Conservation (phyloP, 2,113 vertebrate species). For the Neolamprologus fasciatus region DNA sequence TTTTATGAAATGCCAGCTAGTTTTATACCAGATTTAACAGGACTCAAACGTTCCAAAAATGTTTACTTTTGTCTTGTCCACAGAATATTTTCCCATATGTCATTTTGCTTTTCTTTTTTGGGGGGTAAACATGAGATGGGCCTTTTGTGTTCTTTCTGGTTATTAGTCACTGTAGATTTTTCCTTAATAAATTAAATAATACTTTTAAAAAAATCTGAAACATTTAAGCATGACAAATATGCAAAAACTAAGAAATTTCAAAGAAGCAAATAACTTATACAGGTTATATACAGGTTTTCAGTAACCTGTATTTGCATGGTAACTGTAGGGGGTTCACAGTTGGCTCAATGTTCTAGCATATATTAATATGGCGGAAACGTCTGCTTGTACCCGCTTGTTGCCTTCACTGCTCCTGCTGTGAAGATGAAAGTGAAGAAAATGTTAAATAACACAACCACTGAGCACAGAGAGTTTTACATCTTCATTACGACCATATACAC, state of each 20-base stretch:
- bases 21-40: neutral
- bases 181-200: neutral
- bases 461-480: neutral
- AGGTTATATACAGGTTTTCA: neutral
- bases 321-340: neutral
- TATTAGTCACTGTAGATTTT: neutral
- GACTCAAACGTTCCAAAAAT: neutral
- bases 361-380: neutral
- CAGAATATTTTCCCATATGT: neutral
- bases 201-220: accelerated
- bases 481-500: neutral
- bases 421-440: neutral
- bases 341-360: neutral
- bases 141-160: neutral
- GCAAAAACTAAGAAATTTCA: neutral
- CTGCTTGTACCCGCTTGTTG: neutral
- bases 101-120: neutral
- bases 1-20: neutral
- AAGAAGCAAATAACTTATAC: neutral
- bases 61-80: neutral
- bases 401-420: neutral
- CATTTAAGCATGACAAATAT: neutral
- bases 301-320: neutral
- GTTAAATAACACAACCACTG: neutral
- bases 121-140: accelerated